phyloP scores from a whole-genome alignment of 2,797 vertebrate species.

The Stomatorhinus walkeri region DNA sequence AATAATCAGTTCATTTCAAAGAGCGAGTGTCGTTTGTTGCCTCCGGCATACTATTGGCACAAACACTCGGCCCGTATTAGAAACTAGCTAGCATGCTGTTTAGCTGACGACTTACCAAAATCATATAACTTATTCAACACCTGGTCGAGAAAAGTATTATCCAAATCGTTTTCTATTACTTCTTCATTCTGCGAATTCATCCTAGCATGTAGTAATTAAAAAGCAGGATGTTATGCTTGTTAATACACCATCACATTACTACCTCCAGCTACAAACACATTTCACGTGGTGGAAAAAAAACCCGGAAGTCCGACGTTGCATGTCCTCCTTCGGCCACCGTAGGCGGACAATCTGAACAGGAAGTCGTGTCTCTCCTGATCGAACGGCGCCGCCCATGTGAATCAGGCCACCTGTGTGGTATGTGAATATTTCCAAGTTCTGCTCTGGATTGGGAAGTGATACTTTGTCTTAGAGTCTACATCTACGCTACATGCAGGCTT shows the following conservation, averaged over 20 bases:
- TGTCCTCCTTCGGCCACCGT: slow-evolving; percentile 44
- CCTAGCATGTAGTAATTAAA: background rate
- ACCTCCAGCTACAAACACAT: background rate
- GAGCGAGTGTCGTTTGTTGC: background rate
- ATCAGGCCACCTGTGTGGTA: slow-evolving; percentile 4
- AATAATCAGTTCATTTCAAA: background rate
- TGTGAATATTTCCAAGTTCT: slow-evolving; percentile 17
- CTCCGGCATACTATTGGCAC: background rate
- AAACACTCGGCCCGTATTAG: background rate
- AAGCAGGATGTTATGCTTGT: background rate
- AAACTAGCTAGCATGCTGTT: background rate
- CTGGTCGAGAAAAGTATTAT: slow-evolving; percentile 48
- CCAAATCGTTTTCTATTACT: slow-evolving; percentile 25
- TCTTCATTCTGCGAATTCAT: background rate
- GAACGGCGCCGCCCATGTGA: slow-evolving; percentile 50
- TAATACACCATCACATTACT: slow-evolving; percentile 22
- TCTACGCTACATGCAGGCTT: slow-evolving; percentile 21
- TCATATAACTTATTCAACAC: slow-evolving; percentile 61
- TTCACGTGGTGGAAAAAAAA: slow-evolving; percentile 14
- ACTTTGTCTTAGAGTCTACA: background rate
- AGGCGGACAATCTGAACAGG: slow-evolving; percentile 28
- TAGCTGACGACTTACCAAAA: slow-evolving; percentile 53
- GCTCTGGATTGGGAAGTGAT: background rate
- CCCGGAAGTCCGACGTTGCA: slow-evolving; percentile 20
- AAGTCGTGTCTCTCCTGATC: slow-evolving; percentile 31